phyloP scores from a whole-genome alignment of 2,888 invertebrate species.

The Ethmia dodecea region DNA sequence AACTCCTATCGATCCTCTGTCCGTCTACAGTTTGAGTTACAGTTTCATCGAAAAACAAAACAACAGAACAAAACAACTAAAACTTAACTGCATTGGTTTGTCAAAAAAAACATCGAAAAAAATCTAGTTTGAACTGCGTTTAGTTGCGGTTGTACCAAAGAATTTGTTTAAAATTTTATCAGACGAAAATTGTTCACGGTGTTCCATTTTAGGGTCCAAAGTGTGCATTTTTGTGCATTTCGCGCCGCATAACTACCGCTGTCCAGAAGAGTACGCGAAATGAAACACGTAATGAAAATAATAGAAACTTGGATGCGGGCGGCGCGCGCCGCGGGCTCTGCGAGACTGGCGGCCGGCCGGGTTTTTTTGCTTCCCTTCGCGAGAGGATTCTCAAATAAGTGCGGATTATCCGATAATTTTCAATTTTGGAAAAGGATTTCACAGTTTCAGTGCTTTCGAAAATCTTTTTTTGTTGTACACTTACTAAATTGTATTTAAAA shows the following conservation, averaged over 20 bases:
- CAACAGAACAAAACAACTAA: slow-evolving; percentile 50
- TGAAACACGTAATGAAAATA: slow-evolving; percentile 74
- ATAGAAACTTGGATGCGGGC: slow-evolving; percentile 66
- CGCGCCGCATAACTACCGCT: slow-evolving; percentile 62
- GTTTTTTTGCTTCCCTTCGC: slow-evolving; percentile 66
- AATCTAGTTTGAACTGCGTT: slow-evolving; percentile 71
- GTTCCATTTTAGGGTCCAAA: slow-evolving; percentile 63
- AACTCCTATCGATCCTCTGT: slow-evolving; percentile 36
- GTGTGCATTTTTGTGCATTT: slow-evolving; percentile 69
- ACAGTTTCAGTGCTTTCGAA: too few relatives aligned
- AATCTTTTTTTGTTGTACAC: not conserved
- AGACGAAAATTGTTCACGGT: slow-evolving; percentile 40
- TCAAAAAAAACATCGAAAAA: slow-evolving; percentile 37
- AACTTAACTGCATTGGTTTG: slow-evolving; percentile 52
- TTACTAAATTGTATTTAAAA: not conserved
- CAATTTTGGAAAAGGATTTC: too few relatives aligned
- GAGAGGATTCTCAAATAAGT: slow-evolving; percentile 62
- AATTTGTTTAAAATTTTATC: slow-evolving; percentile 49
- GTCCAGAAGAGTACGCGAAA: slow-evolving; percentile 75
- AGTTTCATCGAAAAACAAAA: slow-evolving; percentile 46
- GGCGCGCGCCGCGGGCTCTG: slow-evolving; percentile 63
- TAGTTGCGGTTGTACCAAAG: slow-evolving; percentile 54
- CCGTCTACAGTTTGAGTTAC: slow-evolving; percentile 38
- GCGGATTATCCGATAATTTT: slow-evolving; percentile 43
- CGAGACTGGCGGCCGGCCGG: slow-evolving; percentile 51